These are phyloP conservation scores for Metalampra italica DNA, from an alignment of 2,888 invertebrate genomes.

Conservation along the genomic window DNA sequence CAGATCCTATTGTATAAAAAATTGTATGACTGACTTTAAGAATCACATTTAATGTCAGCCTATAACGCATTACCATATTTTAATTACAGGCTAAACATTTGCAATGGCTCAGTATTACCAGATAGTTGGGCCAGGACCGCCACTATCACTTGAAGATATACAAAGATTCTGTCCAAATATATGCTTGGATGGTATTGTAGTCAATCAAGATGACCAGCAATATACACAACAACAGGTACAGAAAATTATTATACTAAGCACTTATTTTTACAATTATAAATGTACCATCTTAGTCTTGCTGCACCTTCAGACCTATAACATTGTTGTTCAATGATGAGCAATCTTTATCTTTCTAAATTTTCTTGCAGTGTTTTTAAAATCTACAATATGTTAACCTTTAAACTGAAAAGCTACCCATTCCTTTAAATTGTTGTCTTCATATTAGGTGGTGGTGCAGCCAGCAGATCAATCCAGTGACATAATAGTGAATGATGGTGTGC, in stretches of 20 bases:
- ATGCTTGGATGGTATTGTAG: constrained; percentile 72
- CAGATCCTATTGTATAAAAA: too few relatives aligned
- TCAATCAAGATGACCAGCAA: constrained; percentile 72
- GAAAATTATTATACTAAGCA: background rate
- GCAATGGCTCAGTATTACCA: constrained; percentile 86
- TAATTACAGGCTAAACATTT: constrained; percentile 56
- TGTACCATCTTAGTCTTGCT: too few relatives aligned
- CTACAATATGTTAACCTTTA: too few relatives aligned
- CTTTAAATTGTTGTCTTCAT: too few relatives aligned
- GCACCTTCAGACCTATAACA: too few relatives aligned
- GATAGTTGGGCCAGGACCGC: constrained; percentile 79
- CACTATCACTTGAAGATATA: constrained; percentile 77
- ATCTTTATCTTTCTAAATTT: too few relatives aligned
- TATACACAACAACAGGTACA: constrained; percentile 70
- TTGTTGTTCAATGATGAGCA: background rate
- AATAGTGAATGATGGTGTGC: constrained; percentile 72
- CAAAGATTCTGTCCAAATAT: constrained; percentile 82
- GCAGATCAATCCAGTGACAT: constrained; percentile 75
- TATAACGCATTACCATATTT: background rate
- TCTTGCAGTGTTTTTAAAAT: too few relatives aligned
- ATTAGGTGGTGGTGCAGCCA: constrained; percentile 74
- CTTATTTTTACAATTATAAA: background rate
- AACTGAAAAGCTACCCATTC: too few relatives aligned
- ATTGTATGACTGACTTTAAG: too few relatives aligned
- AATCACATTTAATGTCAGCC: too few relatives aligned